Evolutionary conservation across 1,140 invertebrate species (phyloP).

Genomic region (Bombus impatiens): DNA sequence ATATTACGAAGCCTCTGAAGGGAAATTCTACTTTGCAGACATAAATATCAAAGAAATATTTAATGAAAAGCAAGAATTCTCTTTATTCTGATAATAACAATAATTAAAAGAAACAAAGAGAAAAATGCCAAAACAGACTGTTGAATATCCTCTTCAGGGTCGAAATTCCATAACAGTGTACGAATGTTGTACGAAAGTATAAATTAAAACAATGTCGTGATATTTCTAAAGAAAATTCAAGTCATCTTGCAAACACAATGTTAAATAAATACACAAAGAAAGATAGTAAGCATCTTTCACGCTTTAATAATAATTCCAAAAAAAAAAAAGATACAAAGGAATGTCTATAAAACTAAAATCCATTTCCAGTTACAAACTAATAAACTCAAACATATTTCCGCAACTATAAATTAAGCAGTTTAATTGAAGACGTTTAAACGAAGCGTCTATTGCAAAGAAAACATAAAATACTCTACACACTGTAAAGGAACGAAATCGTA

Average conservation of each 20-base stretch:
- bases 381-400: background rate
- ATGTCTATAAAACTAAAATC: background rate
- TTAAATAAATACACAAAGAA: background rate
- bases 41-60: background rate
- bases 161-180: background rate
- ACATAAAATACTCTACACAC: background rate
- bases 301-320: background rate
- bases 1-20: too few species aligned
- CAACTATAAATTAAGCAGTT: background rate
- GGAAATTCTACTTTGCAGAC: background rate
- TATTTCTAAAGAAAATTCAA: background rate
- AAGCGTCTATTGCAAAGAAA: background rate
- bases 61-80: background rate
- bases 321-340: background rate
- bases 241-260: background rate
- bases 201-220: too few species aligned
- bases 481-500: background rate
- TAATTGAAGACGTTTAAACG: background rate
- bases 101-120: background rate
- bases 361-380: too few species aligned
- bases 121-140: background rate
- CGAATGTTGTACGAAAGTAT: background rate
- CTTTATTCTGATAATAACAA: background rate
- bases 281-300: background rate
- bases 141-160: background rate